Percentiles rank a stretch among this genome's conserved stretches.
Evolutionary conservation across 1,140 invertebrate genomes (phyloP).

Genomic region (Drosophila burlai): DNA sequence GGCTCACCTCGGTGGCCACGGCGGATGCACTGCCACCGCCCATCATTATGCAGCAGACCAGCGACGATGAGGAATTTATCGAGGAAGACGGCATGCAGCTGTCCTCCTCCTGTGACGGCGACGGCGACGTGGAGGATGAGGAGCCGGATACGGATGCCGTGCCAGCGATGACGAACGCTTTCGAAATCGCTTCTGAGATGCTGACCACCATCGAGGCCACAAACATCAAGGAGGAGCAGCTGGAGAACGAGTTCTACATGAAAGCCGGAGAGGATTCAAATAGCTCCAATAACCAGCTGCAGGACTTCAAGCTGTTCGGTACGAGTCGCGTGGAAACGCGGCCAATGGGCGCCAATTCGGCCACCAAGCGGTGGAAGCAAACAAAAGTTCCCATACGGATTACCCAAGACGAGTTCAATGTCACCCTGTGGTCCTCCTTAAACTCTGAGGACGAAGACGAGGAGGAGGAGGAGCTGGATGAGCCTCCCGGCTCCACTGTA

Average conservation of each 20-base stretch:
- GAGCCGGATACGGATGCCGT: constrained; percentile 23
- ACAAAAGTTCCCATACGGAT: constrained; percentile 77
- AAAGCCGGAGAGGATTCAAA: constrained; percentile 70
- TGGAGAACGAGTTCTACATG: constrained; percentile 74
- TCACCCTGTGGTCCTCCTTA: constrained; percentile 70
- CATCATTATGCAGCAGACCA: constrained; percentile 75
- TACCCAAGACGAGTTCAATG: constrained; percentile 76
- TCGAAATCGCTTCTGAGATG: constrained; percentile 71
- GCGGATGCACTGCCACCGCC: constrained; percentile 74
- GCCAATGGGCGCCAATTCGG: constrained; percentile 15
- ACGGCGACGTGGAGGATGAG: constrained; percentile 24
- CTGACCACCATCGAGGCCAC: constrained; percentile 70
- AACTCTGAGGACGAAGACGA: constrained; percentile 75
- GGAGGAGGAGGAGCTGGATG: constrained; percentile 65
- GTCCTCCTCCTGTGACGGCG: constrained; percentile 56
- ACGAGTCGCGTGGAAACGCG: constrained; percentile 38
- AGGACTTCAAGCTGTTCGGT: constrained; percentile 72
- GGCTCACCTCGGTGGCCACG: constrained; percentile 60
- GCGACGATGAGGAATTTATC: constrained; percentile 65
- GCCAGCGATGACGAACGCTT: constrained; percentile 59
- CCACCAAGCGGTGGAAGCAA: constrained; percentile 72
- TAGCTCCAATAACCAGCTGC: constrained; percentile 56
- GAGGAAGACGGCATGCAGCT: constrained; percentile 56
- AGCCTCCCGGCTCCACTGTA: constrained; percentile 21
- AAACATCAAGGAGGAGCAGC: constrained; percentile 71